Conservation (phyloP, 2,797 vertebrate species). For the Sebastes iracundus region DNA sequence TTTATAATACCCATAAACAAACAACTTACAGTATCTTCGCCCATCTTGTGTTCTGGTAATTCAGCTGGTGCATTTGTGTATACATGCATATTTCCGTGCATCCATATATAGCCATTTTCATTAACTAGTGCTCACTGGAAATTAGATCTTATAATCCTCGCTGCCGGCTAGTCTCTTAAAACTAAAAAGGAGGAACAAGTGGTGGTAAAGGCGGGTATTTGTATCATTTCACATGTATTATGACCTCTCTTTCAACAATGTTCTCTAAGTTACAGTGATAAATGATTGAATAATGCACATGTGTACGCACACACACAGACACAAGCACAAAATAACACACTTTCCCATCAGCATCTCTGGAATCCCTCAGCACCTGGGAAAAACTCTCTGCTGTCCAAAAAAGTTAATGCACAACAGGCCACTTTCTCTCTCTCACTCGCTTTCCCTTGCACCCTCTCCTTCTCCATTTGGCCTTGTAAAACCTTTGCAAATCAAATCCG, state of each 20-base stretch:
- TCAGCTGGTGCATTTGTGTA: not conserved
- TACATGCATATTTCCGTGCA: not conserved
- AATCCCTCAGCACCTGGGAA: constrained; percentile 78
- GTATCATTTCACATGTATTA: constrained; percentile 9
- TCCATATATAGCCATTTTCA: constrained; percentile 48
- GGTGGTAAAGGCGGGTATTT: constrained; percentile 38
- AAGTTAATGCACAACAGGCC: constrained; percentile 78
- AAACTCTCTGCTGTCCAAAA: constrained; percentile 64
- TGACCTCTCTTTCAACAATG: constrained; percentile 30
- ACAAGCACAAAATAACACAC: constrained; percentile 37
- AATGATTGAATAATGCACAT: constrained; percentile 42
- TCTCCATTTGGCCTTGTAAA: constrained; percentile 76
- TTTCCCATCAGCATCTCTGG: constrained; percentile 63
- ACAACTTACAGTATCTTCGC: constrained; percentile 12
- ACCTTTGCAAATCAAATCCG: constrained; percentile 72
- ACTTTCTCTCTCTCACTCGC: constrained; percentile 35
- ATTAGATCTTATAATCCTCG: constrained; percentile 66
- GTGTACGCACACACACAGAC: constrained; percentile 31
- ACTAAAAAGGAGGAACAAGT: constrained; percentile 51
- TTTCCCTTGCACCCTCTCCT: constrained; percentile 25
- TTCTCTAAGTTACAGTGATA: constrained; percentile 37
- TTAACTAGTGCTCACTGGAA: constrained; percentile 49
- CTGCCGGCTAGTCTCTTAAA: constrained; percentile 64
- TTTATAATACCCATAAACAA: constrained; percentile 60
- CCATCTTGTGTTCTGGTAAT: not conserved